Evolutionary conservation across 2,113 vertebrate genomes (phyloP).

Genomic region (Pundamilia nyererei): DNA sequence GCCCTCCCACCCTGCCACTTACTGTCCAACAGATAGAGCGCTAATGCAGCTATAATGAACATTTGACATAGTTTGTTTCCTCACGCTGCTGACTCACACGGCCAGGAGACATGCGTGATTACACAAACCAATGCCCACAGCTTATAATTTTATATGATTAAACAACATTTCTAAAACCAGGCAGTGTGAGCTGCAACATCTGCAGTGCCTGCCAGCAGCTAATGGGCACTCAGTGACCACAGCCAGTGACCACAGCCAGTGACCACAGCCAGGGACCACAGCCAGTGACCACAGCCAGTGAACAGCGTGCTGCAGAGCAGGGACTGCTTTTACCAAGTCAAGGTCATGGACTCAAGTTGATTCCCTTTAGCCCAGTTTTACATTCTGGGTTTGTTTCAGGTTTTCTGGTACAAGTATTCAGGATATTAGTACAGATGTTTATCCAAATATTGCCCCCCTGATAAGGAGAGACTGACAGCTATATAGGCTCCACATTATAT

Average conservation of each 20-base stretch:
- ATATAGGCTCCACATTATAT: neutral
- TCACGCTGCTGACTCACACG: constrained; percentile 14
- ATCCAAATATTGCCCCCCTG: neutral
- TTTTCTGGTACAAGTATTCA: fast-evolving
- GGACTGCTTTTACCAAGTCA: constrained; percentile 3
- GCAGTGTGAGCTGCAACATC: neutral
- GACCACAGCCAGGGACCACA: neutral
- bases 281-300: neutral
- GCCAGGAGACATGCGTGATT: constrained; percentile 28
- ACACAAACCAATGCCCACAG: constrained; percentile 33
- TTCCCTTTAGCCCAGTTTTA: neutral
- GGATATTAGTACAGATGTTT: neutral
- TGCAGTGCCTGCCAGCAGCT: neutral
- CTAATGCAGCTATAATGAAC: constrained; percentile 45
- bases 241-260: neutral
- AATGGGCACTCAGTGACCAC: constrained; percentile 8
- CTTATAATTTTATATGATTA: constrained; percentile 47
- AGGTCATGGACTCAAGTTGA: constrained; percentile 1
- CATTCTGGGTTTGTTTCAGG: neutral
- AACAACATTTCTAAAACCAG: constrained; percentile 15
- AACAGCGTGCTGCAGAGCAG: neutral
- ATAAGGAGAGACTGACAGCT: neutral
- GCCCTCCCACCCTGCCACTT: constrained; percentile 38
- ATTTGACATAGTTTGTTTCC: constrained; percentile 45
- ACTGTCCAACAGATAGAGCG: constrained; percentile 19